Base-by-base conservation (phyloP, 2,113 vertebrate genomes). In the Pantherophis guttatus region DNA sequence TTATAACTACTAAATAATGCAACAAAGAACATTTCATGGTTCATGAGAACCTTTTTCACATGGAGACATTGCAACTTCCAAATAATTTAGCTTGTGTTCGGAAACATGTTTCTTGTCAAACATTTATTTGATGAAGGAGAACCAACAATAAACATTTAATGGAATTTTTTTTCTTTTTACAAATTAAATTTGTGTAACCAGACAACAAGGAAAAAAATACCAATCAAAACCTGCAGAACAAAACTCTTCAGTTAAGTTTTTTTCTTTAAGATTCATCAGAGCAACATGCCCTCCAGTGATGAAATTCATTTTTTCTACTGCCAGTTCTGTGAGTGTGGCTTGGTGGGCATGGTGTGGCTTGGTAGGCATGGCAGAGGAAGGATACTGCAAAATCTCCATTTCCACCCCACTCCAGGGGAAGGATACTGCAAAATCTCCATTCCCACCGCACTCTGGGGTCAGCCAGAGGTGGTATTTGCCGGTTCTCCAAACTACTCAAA, bases 1-100 rank as follows among this genome's bases (percentile, higher is more conserved):
- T 98, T 98, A 94, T 95, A 95, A 95, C 95, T 96, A 1, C 94
- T 98, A 97, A 98, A 98, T 97, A 97, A 97, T 97, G 96, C 95
- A 98, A 97, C 96, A 97, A 96, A 97, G 97, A 96, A 96, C 93
- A 96, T 96, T 96, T 97, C 95, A 97, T 95, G 95, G 97, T 96
- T 97, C 94, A 91, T 65, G 90, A 90, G 93, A 94, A 96, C 94
- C 94, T 96, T 97, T 97, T 97, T 94, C 93, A 90, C 90, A 96
- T 88, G 91, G 94, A 96, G 91, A 94, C 92, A 96, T 96, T 93
- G 91, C 94, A 89, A 91, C 96, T 92, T 95, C 88, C 98, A 92
- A 97, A 97, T 98, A 95, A 98, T 98, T 97, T 94, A 97, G 94
- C 0, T 0, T 95, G 94, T 97, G 97, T 93, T 96, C 95, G 95